Base-by-base conservation (phyloP, 2,888 invertebrate genomes). In the Leucoptera coffeella region DNA sequence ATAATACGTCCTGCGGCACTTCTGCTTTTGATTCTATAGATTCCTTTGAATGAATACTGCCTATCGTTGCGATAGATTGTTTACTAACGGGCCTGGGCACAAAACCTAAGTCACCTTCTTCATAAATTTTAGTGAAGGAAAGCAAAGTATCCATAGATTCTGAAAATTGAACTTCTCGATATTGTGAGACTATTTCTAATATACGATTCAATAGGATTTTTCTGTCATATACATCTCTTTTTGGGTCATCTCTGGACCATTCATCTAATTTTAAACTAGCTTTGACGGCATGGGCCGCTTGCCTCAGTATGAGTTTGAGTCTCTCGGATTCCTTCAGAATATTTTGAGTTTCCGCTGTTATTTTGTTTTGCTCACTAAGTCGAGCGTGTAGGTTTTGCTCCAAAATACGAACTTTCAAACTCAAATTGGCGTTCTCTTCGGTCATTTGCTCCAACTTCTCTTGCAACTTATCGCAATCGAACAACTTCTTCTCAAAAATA, bases 51-150 rank as follows among this genome's bases (percentile, higher is more conserved):
- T n/a, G n/a, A n/a, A n/a, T n/a, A n/a, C n/a, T n/a, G n/a, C n/a
- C n/a, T n/a, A n/a, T n/a, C n/a, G n/a, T n/a, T n/a, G n/a, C n/a
- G 4, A 35, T 25, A 1, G 52, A 38, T 32, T 49, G 58, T 29
- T 53, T 62, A 10, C 34, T 23, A 12, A 32, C 22, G 11, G 47
- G 38, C 39, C 75, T 77, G 0, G 80, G 80, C 32, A 81, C 57
- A 35, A 82, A 80, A 6, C 82, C 82, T 30, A 82, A 69, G 45
- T 80, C 80, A 8, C 82, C 82, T 34, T 75, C 73, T 25, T 67
- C 57, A 37, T 83, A 82, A 12, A 78, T 55, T 20, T 67, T 69
- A 2, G 55, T 60, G 14, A 74, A 42, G 1, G 77, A 76, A 14
- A 65, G 64, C 20, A 65, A 42, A 23, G 75, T 65, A 13, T 57